Evolutionary conservation across 2,888 invertebrate genomes (phyloP), one percentile per base, ranked within the genome.

Genomic region (Rambutsinella grinnellia): DNA sequence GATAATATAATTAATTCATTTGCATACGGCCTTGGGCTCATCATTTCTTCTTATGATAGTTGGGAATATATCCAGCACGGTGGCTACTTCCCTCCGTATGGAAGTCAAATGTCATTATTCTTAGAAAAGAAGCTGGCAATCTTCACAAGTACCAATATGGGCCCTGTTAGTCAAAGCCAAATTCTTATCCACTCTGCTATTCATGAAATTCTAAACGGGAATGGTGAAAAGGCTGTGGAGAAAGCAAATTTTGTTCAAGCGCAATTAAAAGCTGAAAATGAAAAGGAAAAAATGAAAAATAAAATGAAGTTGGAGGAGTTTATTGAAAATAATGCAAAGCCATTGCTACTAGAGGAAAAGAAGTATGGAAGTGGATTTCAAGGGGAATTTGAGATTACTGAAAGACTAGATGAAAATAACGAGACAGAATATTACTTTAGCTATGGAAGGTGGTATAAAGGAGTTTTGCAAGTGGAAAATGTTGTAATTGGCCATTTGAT

Each of bases 81-180:
- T 15, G 79, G 79, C 0, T 74, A 58, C 27, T 79, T 66, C 57
- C 61, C 76, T 13, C 76, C 79, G 8, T 79, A 72, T 17, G 0
- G 2, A 0, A 61, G 49, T 17, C 58, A 58, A 10, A 51, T 79
- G 65, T 61, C 76, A 0, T 26, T 76, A 6, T 79, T 72, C 51
- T 72, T 76, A 13, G 27, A 6, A 19, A 27, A 65, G 19, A 65
- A 71, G 3, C 23, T 79, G 1, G 76, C 62, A 10, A 58, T 79
- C n/a, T 79, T 56, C 28, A 68, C 75, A 1, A 58, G 60, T 2
- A 15, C 65, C 2, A 79, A 76, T 49, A 67, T 63, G 28, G 72
- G 72, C 2, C 72, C 72, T 2, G 53, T 49, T 8, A 21, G 13
- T n/a, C 24, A 60, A 2, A 54, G 53, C 19, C 2, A 23, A 10